Percentiles rank a stretch among this genome's conserved stretches.
These are phyloP conservation scores for Pyrrhia umbra DNA, from an alignment of 2,888 invertebrate genomes.

Conservation along the genomic window DNA sequence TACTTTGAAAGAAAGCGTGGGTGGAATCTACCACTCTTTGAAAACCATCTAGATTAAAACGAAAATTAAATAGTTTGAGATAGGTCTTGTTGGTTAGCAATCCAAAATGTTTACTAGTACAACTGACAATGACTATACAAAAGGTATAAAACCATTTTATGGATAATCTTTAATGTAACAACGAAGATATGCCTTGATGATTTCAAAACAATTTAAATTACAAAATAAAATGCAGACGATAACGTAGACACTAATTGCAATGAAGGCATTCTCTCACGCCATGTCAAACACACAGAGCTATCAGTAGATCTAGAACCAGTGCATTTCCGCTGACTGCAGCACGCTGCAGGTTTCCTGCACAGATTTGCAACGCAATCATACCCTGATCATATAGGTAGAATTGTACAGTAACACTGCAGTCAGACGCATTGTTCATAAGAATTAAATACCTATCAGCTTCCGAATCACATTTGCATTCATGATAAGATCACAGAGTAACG, in stretches of 20 bases:
- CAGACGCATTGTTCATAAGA: conserved; percentile 28
- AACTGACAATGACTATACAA: too few relatives aligned
- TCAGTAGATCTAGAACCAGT: conserved; percentile 38
- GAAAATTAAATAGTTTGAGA: not conserved
- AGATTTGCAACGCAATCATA: conserved; percentile 1
- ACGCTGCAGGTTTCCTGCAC: conserved; percentile 6
- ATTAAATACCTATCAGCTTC: conserved; percentile 28
- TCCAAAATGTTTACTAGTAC: too few relatives aligned
- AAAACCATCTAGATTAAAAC: not conserved
- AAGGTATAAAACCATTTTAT: too few relatives aligned
- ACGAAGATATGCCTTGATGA: not conserved
- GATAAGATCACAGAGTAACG: conserved; percentile 27
- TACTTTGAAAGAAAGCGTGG: not conserved
- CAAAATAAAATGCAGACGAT: conserved; percentile 10
- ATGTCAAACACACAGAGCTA: conserved; percentile 25
- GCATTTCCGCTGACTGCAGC: conserved; percentile 39
- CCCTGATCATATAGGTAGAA: conserved; percentile 23
- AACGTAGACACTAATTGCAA: not conserved
- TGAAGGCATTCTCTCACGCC: conserved; percentile 24
- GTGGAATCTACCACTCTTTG: not conserved
- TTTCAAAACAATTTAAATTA: not conserved
- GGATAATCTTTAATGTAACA: too few relatives aligned
- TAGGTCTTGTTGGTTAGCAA: too few relatives aligned
- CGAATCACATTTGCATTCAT: conserved; percentile 28
- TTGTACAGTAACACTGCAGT: not conserved